Evolutionary conservation across 2,113 vertebrate species (phyloP).

Genomic region (Lophochroa leadbeateri): DNA sequence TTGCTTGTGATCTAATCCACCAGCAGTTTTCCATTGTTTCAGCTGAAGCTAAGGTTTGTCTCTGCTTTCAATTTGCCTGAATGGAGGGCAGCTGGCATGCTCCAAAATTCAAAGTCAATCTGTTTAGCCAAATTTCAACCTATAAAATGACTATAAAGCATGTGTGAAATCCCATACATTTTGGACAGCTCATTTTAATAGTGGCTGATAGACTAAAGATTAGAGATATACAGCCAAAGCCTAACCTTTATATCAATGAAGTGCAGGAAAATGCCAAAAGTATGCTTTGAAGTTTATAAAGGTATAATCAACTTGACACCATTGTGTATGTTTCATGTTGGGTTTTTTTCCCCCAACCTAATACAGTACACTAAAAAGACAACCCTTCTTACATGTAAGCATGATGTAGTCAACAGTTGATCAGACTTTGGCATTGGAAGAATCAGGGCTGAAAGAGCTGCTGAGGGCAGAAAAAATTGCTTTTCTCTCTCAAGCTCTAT

Average conservation of each 20-base stretch:
- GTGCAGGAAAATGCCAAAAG: not conserved
- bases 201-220: not conserved
- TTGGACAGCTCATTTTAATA: not conserved
- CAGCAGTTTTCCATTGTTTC: not conserved
- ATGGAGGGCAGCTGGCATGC: not conserved
- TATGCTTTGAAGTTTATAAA: not conserved
- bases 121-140: not conserved
- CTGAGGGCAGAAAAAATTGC: not conserved
- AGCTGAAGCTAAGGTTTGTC: not conserved
- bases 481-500: not conserved
- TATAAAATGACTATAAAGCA: not conserved
- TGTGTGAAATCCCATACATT: not conserved
- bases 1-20: not conserved
- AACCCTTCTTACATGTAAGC: not conserved
- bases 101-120: not conserved
- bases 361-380: not conserved
- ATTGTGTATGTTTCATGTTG: not conserved
- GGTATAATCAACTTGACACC: not conserved
- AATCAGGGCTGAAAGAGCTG: not conserved
- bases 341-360: rapidly evolving
- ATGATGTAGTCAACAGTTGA: not conserved
- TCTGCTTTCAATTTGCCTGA: not conserved
- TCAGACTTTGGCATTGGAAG: not conserved
- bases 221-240: not conserved
- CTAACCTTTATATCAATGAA: not conserved